Evolutionary conservation across 1,140 invertebrate genomes (phyloP).

Genomic region (Drosophila mauritiana): DNA sequence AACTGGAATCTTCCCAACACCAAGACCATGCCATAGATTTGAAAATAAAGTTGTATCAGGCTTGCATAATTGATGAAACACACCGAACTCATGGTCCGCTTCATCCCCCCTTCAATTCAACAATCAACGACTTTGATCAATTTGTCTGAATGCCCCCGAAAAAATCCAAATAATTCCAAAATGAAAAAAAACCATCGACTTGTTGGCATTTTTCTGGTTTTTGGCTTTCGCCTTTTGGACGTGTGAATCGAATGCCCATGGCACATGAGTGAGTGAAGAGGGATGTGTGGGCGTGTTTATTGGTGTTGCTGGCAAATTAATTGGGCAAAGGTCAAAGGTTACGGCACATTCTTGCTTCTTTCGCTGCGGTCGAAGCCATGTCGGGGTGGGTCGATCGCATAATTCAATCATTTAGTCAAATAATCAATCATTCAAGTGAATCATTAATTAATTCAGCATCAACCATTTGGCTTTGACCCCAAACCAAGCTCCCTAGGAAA

Average conservation of each 20-base stretch:
- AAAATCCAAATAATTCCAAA: background rate
- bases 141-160: conserved; percentile 27
- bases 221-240: background rate
- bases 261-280: background rate
- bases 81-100: background rate
- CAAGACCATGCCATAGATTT: too few relatives aligned
- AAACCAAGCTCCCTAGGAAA: conserved; percentile 30
- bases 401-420: conserved; percentile 77
- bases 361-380: conserved; percentile 8
- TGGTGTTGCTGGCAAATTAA: conserved; percentile 58
- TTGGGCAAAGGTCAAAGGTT: conserved; percentile 74
- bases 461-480: conserved; percentile 71
- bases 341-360: conserved; percentile 33
- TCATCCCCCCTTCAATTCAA: background rate
- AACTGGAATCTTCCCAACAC: too few relatives aligned
- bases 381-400: conserved; percentile 33
- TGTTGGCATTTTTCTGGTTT: conserved; percentile 16
- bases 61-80: background rate
- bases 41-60: too few relatives aligned
- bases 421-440: conserved; percentile 80
- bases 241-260: background rate
- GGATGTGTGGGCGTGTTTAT: conserved; percentile 39
- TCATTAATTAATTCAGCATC: conserved; percentile 80
- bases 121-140: conserved; percentile 30
- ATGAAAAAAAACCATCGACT: background rate